A percentile compares a stretch with the other conserved stretches of the same genome.
Conservation (phyloP, 2,888 invertebrate species). For the Reticulitermes lucifugus region DNA sequence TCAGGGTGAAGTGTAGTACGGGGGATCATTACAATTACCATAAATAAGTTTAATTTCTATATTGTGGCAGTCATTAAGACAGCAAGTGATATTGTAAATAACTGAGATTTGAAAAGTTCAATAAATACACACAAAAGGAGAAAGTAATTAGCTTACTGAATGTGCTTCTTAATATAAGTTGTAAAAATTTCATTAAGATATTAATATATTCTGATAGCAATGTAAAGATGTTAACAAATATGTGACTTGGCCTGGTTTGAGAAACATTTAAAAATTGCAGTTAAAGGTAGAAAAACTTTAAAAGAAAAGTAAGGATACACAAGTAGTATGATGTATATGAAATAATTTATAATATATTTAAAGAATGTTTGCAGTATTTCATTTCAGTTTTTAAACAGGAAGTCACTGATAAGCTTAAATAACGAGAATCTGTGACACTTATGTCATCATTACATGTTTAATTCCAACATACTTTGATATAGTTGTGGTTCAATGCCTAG, state of each 20-base stretch:
- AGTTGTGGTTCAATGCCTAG: no score
- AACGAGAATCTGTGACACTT: no score
- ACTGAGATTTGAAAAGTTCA: not conserved
- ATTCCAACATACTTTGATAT: no score
- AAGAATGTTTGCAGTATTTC: no score
- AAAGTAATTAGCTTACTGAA: not conserved
- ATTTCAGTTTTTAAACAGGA: no score
- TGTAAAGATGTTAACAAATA: constrained; percentile 10
- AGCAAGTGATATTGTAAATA: constrained; percentile 11
- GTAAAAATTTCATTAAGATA: not conserved
- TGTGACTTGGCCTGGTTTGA: not conserved
- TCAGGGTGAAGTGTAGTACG: not conserved
- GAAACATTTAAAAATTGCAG: not conserved
- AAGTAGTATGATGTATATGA: no score
- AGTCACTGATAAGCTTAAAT: no score
- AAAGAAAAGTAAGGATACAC: no score
- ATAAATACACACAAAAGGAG: not conserved
- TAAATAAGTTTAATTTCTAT: not conserved
- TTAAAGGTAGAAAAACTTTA: no score
- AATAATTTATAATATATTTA: no score
- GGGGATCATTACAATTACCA: not conserved
- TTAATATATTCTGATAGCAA: constrained; percentile 19
- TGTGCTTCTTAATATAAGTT: not conserved
- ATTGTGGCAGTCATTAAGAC: not conserved
- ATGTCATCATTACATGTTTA: no score